These are phyloP conservation scores for Bergia puertoricense DNA, from an alignment of 92 coral and sea anemone species.

Conservation along the genomic window DNA sequence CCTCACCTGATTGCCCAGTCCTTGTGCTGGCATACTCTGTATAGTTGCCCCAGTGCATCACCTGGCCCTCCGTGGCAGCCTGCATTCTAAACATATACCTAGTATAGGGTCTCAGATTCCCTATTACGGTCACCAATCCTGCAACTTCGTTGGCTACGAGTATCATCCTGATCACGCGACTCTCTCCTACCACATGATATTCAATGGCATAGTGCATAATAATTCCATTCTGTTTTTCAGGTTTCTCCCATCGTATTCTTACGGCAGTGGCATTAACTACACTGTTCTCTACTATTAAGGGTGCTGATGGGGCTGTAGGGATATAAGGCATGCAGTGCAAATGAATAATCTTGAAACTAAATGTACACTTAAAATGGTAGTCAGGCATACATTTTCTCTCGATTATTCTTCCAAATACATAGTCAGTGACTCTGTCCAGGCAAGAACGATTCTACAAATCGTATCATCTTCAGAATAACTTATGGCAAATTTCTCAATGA, in stretches of 20 bases:
- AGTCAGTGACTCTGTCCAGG: background rate
- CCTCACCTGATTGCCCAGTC: slow-evolving; percentile 81
- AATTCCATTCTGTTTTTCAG: slow-evolving; percentile 72
- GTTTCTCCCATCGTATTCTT: slow-evolving; percentile 69
- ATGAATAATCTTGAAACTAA: background rate
- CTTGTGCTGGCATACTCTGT: slow-evolving; percentile 53
- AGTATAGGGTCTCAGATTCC: slow-evolving; percentile 63
- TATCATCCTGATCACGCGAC: slow-evolving; percentile 40
- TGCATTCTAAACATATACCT: slow-evolving; percentile 72
- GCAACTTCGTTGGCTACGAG: slow-evolving; percentile 50
- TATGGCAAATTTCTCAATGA: too few species aligned
- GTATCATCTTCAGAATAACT: too few species aligned
- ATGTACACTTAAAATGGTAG: background rate
- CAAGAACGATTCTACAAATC: too few species aligned
- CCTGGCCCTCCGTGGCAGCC: slow-evolving; percentile 68
- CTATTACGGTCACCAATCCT: slow-evolving; percentile 42
- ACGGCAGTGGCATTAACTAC: slow-evolving; percentile 72
- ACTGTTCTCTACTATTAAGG: slow-evolving; percentile 48
- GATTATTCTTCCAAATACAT: background rate
- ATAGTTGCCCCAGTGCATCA: slow-evolving; percentile 83
- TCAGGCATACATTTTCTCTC: too few species aligned
- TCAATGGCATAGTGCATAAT: slow-evolving; percentile 73
- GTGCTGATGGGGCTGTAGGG: slow-evolving; percentile 77
- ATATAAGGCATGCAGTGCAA: background rate
- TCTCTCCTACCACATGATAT: slow-evolving; percentile 57